Percentiles rank a stretch among this genome's conserved stretches.
Conservation (phyloP, 1,140 invertebrate genomes). For the Phenacoccus solenopsis region DNA sequence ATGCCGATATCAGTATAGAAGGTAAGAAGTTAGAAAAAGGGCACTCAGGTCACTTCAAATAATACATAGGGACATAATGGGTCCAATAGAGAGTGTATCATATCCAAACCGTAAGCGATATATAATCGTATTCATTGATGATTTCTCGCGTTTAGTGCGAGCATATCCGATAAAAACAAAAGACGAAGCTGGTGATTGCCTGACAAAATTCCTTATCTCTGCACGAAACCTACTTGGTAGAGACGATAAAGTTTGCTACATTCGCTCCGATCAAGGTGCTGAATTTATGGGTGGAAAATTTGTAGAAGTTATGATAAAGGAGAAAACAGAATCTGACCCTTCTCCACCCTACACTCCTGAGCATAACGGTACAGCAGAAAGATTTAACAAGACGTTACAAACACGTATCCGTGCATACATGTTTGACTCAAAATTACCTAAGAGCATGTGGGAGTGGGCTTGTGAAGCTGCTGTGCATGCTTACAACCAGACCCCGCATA, state of each 20-base stretch:
- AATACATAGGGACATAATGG: neutral
- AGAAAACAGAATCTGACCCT: neutral
- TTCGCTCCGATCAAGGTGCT: neutral
- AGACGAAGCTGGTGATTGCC: neutral
- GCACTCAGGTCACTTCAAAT: no score
- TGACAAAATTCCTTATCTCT: neutral
- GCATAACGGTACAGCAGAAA: neutral
- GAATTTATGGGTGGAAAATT: neutral
- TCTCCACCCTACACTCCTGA: neutral
- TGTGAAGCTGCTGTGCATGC: no score
- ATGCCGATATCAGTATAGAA: no score
- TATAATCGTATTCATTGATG: neutral
- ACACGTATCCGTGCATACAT: neutral
- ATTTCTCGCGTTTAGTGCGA: neutral
- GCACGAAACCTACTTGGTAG: neutral
- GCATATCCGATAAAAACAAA: neutral
- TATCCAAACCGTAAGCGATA: neutral
- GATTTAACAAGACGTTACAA: neutral
- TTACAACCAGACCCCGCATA: no score
- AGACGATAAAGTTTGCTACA: neutral
- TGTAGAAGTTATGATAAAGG: neutral
- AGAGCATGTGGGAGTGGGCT: no score
- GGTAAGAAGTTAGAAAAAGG: no score
- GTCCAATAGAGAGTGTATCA: neutral
- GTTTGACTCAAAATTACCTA: neutral